A percentile compares a stretch with the other conserved stretches of the same genome.
Evolutionary conservation across 2,888 invertebrate genomes (phyloP).

Genomic region (Dinocampus coccinellae): DNA sequence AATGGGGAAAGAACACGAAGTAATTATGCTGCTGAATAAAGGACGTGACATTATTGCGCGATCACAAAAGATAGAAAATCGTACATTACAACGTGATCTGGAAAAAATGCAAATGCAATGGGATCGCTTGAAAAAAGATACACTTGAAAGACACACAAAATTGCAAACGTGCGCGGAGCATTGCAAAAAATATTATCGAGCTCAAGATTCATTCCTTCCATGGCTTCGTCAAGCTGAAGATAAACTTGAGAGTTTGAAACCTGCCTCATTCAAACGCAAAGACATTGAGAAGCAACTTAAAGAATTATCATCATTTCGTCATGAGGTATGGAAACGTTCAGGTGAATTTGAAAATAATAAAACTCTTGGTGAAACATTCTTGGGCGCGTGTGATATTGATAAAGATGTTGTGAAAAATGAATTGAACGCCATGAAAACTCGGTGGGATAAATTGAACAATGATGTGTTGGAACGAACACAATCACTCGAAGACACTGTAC

Average conservation of each 20-base stretch:
- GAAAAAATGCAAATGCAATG: conserved; percentile 92
- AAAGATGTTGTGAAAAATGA: conserved; percentile 90
- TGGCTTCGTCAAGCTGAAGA: conserved; percentile 92
- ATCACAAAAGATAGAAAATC: conserved; percentile 71
- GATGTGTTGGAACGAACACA: conserved; percentile 83
- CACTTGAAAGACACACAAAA: conserved; percentile 87
- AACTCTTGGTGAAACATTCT: conserved; percentile 88
- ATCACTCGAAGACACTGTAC: conserved; percentile 85
- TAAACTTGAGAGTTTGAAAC: conserved; percentile 82
- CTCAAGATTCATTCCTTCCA: conserved; percentile 86
- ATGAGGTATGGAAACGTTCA: conserved; percentile 93
- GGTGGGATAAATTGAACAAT: conserved; percentile 93
- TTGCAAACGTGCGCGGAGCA: conserved; percentile 89
- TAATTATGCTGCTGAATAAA: conserved; percentile 93
- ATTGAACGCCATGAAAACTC: conserved; percentile 83
- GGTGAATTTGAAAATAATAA: conserved; percentile 93
- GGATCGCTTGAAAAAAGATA: conserved; percentile 91
- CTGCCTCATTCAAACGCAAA: conserved; percentile 85
- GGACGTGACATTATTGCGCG: conserved; percentile 79
- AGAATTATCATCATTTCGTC: conserved; percentile 89
- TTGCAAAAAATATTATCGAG: conserved; percentile 89
- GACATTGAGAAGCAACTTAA: conserved; percentile 90
- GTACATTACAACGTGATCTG: conserved; percentile 81
- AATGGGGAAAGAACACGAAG: conserved; percentile 90
- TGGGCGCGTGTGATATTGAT: conserved; percentile 90